phyloP scores from a whole-genome alignment of 2,888 invertebrate species.

The Ypsolopha scabrella region DNA sequence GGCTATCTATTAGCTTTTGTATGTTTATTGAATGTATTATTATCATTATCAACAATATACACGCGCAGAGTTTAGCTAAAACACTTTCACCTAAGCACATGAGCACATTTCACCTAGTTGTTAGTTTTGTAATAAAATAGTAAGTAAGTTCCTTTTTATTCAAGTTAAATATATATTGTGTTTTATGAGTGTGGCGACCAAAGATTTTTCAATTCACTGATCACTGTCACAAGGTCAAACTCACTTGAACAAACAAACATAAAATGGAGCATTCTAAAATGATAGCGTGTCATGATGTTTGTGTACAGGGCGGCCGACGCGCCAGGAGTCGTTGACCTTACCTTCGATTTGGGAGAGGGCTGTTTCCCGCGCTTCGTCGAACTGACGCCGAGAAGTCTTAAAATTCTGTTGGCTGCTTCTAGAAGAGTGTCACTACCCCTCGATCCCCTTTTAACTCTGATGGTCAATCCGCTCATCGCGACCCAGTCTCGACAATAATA shows the following conservation, averaged over 20 bases:
- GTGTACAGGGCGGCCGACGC: constrained; percentile 12
- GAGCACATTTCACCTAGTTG: background rate
- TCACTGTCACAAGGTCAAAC: background rate
- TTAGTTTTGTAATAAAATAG: background rate
- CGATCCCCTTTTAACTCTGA: constrained; percentile 67
- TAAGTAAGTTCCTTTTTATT: too few relatives aligned
- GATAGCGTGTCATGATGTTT: constrained; percentile 1
- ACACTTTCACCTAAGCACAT: background rate
- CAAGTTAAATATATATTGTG: background rate
- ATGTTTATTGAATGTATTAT: too few relatives aligned
- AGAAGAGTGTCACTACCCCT: constrained; percentile 67
- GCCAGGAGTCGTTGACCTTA: constrained; percentile 54
- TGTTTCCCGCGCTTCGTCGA: constrained; percentile 69
- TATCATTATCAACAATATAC: constrained; percentile 13
- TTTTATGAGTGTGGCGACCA: background rate
- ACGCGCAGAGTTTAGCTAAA: background rate
- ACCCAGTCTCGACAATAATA: constrained; percentile 42
- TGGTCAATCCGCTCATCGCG: constrained; percentile 70
- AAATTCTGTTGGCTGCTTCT: constrained; percentile 68
- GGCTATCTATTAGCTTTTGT: too few relatives aligned
- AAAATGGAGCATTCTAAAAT: background rate
- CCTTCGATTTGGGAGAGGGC: constrained; percentile 66
- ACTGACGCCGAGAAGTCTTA: constrained; percentile 63
- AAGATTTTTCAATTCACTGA: background rate
- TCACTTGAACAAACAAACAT: background rate